Base-by-base conservation (phyloP, 2,797 vertebrate species). In the Microhierax caerulescens region DNA sequence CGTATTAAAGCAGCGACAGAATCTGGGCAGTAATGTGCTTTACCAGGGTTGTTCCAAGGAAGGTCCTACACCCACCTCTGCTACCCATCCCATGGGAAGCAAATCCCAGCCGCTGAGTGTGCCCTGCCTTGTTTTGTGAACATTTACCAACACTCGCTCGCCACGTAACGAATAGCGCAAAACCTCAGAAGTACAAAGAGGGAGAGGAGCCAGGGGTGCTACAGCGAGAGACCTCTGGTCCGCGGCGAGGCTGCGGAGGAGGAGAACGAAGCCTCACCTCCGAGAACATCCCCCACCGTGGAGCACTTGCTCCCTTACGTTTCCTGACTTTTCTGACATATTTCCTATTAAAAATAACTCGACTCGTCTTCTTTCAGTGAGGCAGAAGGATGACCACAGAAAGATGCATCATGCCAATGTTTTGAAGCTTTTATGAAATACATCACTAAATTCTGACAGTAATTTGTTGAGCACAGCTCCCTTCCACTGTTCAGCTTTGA, bases 341-440 rank as follows among this genome's bases (percentile, higher is more conserved):
- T 24, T 94, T 65, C 8, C 41, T 68, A 64, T 53, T 18, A 50
- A 94, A 89, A 83, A 69, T 47, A 85, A 50, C 88, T 11, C 25
- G 34, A 12, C 28, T 68, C 3, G 0, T 84, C 64, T 43, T 28
- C 24, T 34, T 68, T 43, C 50, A 89, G 23, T 1, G 3, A 75
- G 64, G 56, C 22, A 43, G 78, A 80, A 69, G 16, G 37, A 78
- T 85, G 85, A 75, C 89, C 93, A 75, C 53, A 72, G 77, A 86
- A 79, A 30, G 57, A 91, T 2, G 1, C 20, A 47, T 15, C 60
- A 51, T 16, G 27, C 13, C 78, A 85, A n/a, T 68, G 85, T 88
- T 95, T 77, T 77, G 60, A 83, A 80, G 73, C 36, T 81, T 76
- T 81, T 68, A 27, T 53, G 57, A 91, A 67, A 61, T n/a, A 75